A percentile compares a stretch with the other conserved stretches of the same genome.
Conservation (phyloP, 2,888 invertebrate species). For the Cremastobaeus sp. region DNA sequence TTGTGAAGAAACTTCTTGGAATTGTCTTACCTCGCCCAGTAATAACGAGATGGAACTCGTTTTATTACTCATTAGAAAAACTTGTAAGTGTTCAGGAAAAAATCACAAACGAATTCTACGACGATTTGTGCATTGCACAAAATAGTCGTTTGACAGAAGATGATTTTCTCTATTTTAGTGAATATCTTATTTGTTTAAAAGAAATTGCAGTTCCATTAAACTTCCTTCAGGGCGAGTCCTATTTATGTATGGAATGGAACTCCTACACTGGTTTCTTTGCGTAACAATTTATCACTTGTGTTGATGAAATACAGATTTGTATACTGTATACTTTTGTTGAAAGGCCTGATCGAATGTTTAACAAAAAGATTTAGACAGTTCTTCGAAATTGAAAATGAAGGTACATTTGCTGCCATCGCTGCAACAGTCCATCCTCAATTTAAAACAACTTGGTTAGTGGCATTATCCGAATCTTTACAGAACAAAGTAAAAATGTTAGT, state of each 20-base stretch:
- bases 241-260: not conserved
- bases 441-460: not conserved
- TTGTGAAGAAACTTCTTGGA: not conserved
- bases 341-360: not conserved
- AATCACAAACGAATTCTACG: not conserved
- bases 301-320: not conserved
- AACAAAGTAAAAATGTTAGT: not conserved
- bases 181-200: not conserved
- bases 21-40: not conserved
- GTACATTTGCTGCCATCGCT: not conserved
- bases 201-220: not conserved
- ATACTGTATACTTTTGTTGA: not conserved
- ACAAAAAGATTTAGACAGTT: not conserved
- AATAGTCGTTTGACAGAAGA: not conserved
- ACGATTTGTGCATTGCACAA: not conserved
- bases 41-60: slow-evolving; percentile 15
- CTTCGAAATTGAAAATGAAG: not conserved
- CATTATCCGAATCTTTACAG: not conserved
- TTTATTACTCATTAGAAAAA: not conserved
- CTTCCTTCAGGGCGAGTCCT: not conserved
- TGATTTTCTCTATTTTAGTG: not conserved
- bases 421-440: not conserved
- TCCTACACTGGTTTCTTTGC: not conserved
- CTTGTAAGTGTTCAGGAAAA: slow-evolving; percentile 1
- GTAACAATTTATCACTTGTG: not conserved